Percentiles rank a stretch among this genome's conserved stretches.
phyloP scores from a whole-genome alignment of 1,140 invertebrate genomes.

The Sycophaga agraensis region DNA sequence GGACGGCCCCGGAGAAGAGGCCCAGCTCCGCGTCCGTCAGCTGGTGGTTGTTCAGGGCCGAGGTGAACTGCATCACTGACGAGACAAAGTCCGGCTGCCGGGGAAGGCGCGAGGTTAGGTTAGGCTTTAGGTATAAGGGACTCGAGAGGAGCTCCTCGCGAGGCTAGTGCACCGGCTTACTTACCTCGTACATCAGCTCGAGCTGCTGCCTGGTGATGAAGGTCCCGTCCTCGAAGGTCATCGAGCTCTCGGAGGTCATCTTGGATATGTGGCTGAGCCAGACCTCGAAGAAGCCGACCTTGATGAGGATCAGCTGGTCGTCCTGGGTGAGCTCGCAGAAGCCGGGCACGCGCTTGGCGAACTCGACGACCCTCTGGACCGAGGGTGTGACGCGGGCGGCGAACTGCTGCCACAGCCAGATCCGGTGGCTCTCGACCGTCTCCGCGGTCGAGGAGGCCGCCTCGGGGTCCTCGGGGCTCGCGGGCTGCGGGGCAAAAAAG shows the following conservation, averaged over 20 bases:
- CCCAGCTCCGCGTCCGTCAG: slow-evolving; percentile 89
- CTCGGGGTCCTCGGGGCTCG: slow-evolving; percentile 57
- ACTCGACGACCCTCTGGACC: slow-evolving; percentile 90
- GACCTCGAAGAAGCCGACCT: slow-evolving; percentile 95
- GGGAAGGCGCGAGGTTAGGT: no score
- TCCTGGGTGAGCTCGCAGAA: slow-evolving; percentile 87
- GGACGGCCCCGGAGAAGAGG: slow-evolving; percentile 82
- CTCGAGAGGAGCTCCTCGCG: no score
- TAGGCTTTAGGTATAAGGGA: no score
- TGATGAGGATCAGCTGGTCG: slow-evolving; percentile 92
- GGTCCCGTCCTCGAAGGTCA: slow-evolving; percentile 93
- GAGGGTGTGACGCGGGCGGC: slow-evolving; percentile 78
- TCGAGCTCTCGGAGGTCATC: slow-evolving; percentile 75
- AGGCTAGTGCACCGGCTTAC: no score
- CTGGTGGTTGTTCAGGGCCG: slow-evolving; percentile 74
- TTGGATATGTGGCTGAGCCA: slow-evolving; percentile 88
- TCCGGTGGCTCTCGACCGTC: slow-evolving; percentile 67
- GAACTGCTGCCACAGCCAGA: slow-evolving; percentile 78
- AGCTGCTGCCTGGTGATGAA: slow-evolving; percentile 83
- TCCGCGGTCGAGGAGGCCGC: slow-evolving; percentile 70
- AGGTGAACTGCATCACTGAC: slow-evolving; percentile 77
- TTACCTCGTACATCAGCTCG: slow-evolving; percentile 92
- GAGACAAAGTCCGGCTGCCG: slow-evolving; percentile 71
- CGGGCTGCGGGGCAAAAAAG: slow-evolving; percentile 45
- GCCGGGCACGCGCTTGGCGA: slow-evolving; percentile 88